These are phyloP conservation scores for Pedionomus torquatus DNA, from an alignment of 2,113 vertebrate species.

Conservation along the genomic window DNA sequence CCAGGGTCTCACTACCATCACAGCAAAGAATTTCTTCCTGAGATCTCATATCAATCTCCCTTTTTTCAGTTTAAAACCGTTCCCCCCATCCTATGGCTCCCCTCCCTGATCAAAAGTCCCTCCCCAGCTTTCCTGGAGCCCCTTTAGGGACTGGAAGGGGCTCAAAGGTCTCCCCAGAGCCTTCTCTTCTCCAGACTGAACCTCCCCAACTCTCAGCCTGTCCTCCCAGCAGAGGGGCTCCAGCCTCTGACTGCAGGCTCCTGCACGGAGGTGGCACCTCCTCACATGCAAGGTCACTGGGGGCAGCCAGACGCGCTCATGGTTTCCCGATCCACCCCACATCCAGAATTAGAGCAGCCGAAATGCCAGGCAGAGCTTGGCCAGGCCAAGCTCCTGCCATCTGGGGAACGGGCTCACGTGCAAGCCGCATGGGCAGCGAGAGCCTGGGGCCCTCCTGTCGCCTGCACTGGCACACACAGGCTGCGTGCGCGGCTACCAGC, in stretches of 20 bases:
- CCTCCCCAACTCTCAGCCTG: neutral
- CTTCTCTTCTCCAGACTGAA: neutral
- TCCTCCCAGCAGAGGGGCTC: neutral
- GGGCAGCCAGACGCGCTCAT: fast-evolving
- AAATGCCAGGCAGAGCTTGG: slow-evolving; percentile 36
- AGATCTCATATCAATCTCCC: neutral
- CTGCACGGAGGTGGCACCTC: neutral
- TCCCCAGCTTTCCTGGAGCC: neutral
- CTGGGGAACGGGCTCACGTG: neutral
- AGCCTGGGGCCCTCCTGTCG: fast-evolving
- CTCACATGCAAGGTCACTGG: neutral
- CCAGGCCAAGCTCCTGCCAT: neutral
- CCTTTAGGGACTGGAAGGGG: neutral
- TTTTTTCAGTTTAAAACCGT: neutral
- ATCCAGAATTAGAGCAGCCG: slow-evolving; percentile 15
- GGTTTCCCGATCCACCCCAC: fast-evolving
- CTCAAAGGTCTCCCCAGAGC: neutral
- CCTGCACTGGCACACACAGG: fast-evolving
- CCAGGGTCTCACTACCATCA: neutral
- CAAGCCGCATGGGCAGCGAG: neutral
- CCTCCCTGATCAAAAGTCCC: neutral
- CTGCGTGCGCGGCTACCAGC: neutral
- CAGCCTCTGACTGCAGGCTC: neutral
- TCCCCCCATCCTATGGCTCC: neutral
- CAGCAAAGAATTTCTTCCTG: neutral